Conservation (phyloP, 2,888 invertebrate species). For the Nomada fabriciana region DNA sequence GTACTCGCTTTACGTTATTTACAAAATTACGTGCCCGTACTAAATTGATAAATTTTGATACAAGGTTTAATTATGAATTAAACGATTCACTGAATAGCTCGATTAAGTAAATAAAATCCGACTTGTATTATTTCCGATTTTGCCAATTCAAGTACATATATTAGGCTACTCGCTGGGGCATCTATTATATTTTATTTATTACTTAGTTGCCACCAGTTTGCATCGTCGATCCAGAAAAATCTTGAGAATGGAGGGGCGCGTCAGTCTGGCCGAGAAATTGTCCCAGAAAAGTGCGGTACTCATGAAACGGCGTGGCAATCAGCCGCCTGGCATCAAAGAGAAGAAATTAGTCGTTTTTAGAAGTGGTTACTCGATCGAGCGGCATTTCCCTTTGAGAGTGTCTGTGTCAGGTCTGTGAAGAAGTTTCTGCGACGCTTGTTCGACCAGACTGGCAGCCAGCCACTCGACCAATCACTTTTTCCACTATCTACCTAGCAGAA, state of each 20-base stretch:
- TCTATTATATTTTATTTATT: neutral
- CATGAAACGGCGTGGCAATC: constrained; percentile 41
- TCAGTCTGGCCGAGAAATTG: neutral
- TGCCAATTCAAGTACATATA: too few relatives aligned
- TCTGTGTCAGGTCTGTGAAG: constrained; percentile 58
- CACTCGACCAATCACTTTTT: constrained; percentile 68
- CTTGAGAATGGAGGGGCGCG: neutral
- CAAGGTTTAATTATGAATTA: too few relatives aligned
- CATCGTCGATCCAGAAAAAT: too few relatives aligned
- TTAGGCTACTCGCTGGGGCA: too few relatives aligned
- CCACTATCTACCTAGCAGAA: constrained; percentile 42
- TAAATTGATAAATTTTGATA: too few relatives aligned
- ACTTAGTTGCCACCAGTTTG: neutral
- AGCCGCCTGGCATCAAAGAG: constrained; percentile 69
- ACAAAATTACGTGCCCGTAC: too few relatives aligned
- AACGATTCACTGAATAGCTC: too few relatives aligned
- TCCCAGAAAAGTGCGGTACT: constrained; percentile 21
- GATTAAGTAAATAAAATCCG: too few relatives aligned
- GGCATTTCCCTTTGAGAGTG: constrained; percentile 70
- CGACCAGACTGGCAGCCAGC: constrained; percentile 53
- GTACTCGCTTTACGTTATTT: too few relatives aligned
- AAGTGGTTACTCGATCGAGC: constrained; percentile 70
- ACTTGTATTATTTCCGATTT: too few relatives aligned
- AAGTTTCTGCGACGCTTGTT: constrained; percentile 46
- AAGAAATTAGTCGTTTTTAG: constrained; percentile 70